Evolutionary conservation across 2,113 vertebrate genomes (phyloP).

Genomic region (Parotia lawesii): DNA sequence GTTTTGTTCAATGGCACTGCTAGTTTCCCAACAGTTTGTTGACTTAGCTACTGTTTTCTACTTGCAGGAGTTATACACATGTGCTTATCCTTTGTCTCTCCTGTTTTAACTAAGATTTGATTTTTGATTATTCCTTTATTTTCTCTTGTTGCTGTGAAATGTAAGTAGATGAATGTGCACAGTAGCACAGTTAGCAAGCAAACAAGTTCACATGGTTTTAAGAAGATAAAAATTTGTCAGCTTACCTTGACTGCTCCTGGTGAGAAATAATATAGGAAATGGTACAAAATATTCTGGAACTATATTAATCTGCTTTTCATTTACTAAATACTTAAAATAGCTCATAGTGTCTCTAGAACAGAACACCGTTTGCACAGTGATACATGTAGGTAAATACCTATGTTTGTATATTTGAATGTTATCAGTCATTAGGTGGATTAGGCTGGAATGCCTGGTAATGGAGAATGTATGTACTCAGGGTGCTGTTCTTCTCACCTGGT

Average conservation of each 20-base stretch:
- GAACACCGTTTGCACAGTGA: not conserved
- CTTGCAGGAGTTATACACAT: not conserved
- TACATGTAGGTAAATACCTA: not conserved
- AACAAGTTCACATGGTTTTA: not conserved
- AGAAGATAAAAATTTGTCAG: not conserved
- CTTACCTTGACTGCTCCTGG: not conserved
- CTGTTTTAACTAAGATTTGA: not conserved
- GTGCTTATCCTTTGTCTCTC: not conserved
- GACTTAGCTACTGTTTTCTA: not conserved
- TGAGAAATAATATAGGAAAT: not conserved
- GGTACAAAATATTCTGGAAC: not conserved
- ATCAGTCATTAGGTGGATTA: not conserved
- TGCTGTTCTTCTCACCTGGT: not conserved
- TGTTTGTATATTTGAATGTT: not conserved
- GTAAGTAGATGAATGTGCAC: not conserved
- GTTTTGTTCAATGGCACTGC: not conserved
- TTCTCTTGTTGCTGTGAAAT: not conserved
- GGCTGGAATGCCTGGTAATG: not conserved
- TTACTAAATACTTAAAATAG: not conserved
- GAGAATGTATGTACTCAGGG: not conserved
- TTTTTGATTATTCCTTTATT: not conserved
- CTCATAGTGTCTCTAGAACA: not conserved
- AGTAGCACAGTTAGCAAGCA: not conserved
- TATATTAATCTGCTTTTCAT: not conserved
- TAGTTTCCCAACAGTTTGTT: not conserved